Evolutionary conservation across 2,797 vertebrate genomes (phyloP), one percentile per base, ranked within the genome.

Genomic region (Epinephelus malabaricus): DNA sequence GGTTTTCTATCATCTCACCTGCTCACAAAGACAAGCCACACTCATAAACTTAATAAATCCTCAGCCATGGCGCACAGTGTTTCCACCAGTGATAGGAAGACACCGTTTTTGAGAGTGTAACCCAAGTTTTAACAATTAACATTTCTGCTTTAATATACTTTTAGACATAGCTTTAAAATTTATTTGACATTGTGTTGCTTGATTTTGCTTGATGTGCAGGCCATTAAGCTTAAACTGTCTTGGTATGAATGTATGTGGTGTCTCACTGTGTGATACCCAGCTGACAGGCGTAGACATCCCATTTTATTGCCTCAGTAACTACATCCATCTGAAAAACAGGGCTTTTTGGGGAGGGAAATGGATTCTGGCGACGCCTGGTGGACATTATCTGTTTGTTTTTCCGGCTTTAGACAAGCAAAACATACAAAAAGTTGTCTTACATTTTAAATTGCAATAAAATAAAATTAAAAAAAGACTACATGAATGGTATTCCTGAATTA

Each of bases 341-440:
- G 47, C 5, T 61, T 25, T 5, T 17, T 5, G 17, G 5, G 23
- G 2, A 3, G 25, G 3, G 38, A 68, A 6, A 15, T 46, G 86
- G 72, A 73, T 85, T 89, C 40, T 88, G 62, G 88, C 72, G 92
- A 86, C 92, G 3, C 78, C 91, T 91, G 67, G 86, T 86, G 92
- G 91, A 5, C 14, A 67, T 13, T 2, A 34, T 38, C 1, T 8
- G 25, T 6, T 17, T n/a, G 0, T 40, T 64, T 25, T 40, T 4
- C 6, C 6, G 1, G 15, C 46, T 43, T 6, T 11, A 8, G 17
- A 8, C 9, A 23, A 13, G 9, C n/a, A 5, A 19, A 51, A n/a
- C 19, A 51, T 34, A 6, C 5, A 9, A 13, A 55, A 62, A 19
- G 11, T 12, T 45, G 27, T 4, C 11, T 46, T 10, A 4, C 2